Base-by-base conservation (phyloP, 30 jellyfish, hydroid and myxozoan genomes). In the Sanderia malayensis region DNA sequence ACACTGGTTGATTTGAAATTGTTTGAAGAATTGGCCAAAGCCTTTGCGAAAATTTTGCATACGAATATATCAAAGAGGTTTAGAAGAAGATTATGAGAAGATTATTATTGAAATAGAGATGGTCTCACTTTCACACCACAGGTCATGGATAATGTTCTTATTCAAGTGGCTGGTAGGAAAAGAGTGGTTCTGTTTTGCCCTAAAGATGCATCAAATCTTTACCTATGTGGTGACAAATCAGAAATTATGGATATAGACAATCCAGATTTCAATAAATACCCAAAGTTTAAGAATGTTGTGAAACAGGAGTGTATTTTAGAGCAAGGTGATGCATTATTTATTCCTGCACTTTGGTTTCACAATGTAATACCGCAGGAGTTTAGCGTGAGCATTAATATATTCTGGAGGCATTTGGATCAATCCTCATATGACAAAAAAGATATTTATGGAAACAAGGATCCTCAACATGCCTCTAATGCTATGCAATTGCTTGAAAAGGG, bases 341-440 rank as follows among this genome's bases (percentile, higher is more conserved):
- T 89, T 45, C 97, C 97, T 21, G 97, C 97, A 2, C 72, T 89
- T 58, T 89, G 97, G 97, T 89, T 89, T 57, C 97, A 89, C 62
- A 89, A 89, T 55, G 95, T 89, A 28, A 82, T 65, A 21, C 70
- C 97, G 0, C 53, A 74, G 52, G 93, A 82, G 53, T 81, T 66
- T 52, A 72, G 92, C 20, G 76, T 89, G 4, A 88, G 85, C 15
- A 83, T 89, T 1, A 89, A 89, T 70, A 92, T 89, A 17, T 89
- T 89, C 65, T 89, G 94, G 76, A 89, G 79, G 41, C 92, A 82
- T 61, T 46, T 89, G 17, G 85, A 60, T 31, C 67, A 71, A 4
- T 29, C 44, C 8, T 8, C 62, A 41, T 89, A 89, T 65, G 95
- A 89, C 47, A 62, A 34, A 32, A 89, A 89, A 46, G 97, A 89